Evolutionary conservation across 53 echinoderm and acorn worm genomes (phyloP).

Genomic region (Arbacia lixula): DNA sequence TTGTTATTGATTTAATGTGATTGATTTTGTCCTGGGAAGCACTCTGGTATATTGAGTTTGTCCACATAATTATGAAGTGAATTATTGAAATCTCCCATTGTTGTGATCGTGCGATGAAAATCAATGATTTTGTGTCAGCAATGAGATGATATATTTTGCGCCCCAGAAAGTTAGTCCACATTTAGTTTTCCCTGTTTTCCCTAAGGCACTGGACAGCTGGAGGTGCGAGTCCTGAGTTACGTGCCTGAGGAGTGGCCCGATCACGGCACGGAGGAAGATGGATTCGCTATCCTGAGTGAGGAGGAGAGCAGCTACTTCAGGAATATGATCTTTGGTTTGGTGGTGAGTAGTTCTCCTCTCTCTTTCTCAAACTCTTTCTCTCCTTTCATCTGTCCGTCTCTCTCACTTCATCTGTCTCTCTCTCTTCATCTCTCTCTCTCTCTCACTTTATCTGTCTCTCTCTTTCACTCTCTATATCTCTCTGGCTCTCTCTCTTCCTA

Average conservation of each 20-base stretch:
- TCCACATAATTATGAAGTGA: too few relatives aligned
- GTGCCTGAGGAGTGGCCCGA: constrained; percentile 86
- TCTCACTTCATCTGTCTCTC: background rate
- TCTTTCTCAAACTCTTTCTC: too few relatives aligned
- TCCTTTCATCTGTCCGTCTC: background rate
- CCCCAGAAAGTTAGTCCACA: too few relatives aligned
- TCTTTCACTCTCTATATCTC: background rate
- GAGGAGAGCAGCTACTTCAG: constrained; percentile 97
- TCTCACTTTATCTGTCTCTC: background rate
- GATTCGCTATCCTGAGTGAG: constrained; percentile 85
- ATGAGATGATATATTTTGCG: too few relatives aligned
- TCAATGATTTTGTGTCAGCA: too few relatives aligned
- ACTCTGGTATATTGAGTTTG: too few relatives aligned
- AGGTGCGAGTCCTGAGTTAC: constrained; percentile 85
- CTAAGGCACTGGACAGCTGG: constrained; percentile 76
- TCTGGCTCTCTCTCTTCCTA: too few relatives aligned
- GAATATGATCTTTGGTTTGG: constrained; percentile 86
- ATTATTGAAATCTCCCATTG: too few relatives aligned
- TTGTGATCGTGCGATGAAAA: too few relatives aligned
- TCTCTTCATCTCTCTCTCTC: background rate
- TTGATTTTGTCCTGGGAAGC: too few relatives aligned
- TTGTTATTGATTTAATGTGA: too few relatives aligned
- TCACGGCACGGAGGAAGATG: constrained; percentile 65
- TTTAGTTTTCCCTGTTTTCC: too few relatives aligned
- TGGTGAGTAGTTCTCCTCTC: constrained; percentile 71